Conservation (phyloP, 2,113 vertebrate species). For the Vulpes ferrilata region DNA sequence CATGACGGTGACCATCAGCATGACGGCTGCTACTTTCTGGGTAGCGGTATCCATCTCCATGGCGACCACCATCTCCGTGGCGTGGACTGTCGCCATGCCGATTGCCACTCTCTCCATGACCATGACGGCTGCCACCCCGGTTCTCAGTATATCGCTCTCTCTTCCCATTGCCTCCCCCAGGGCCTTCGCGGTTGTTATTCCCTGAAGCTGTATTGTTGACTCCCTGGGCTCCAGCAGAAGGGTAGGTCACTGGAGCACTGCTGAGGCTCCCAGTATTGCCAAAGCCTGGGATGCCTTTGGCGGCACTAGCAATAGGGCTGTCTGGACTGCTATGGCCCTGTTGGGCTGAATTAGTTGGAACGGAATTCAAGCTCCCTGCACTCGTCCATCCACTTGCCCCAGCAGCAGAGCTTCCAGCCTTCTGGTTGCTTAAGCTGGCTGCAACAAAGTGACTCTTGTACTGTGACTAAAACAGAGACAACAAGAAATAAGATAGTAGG, state of each 20-base stretch:
- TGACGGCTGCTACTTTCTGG: conserved; percentile 86
- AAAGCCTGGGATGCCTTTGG: conserved; percentile 86
- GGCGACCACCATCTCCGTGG: conserved; percentile 86
- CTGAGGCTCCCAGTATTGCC: conserved; percentile 87
- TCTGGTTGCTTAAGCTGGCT: conserved; percentile 94
- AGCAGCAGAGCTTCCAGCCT: conserved; percentile 92
- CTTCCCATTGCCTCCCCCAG: conserved; percentile 69
- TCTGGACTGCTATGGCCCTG: conserved; percentile 81
- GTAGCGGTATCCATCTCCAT: conserved; percentile 85
- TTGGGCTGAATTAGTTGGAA: conserved; percentile 91
- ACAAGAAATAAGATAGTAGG: neutral
- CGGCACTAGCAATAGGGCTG: conserved; percentile 37
- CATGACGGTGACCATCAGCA: conserved; percentile 85
- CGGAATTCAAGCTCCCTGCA: conserved; percentile 96
- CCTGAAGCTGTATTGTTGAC: conserved; percentile 83
- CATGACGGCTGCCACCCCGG: conserved; percentile 81
- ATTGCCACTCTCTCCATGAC: conserved; percentile 82
- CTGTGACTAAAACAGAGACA: conserved; percentile 90
- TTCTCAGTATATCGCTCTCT: conserved; percentile 83
- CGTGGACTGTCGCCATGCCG: conserved; percentile 85
- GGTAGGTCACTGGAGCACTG: conserved; percentile 88
- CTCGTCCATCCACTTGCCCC: conserved; percentile 97
- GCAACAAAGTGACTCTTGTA: conserved; percentile 99
- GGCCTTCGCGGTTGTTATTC: conserved; percentile 85
- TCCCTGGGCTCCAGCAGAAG: conserved; percentile 79